phyloP scores from a whole-genome alignment of 2,888 invertebrate species.

The Chymomyza procnemis region DNA sequence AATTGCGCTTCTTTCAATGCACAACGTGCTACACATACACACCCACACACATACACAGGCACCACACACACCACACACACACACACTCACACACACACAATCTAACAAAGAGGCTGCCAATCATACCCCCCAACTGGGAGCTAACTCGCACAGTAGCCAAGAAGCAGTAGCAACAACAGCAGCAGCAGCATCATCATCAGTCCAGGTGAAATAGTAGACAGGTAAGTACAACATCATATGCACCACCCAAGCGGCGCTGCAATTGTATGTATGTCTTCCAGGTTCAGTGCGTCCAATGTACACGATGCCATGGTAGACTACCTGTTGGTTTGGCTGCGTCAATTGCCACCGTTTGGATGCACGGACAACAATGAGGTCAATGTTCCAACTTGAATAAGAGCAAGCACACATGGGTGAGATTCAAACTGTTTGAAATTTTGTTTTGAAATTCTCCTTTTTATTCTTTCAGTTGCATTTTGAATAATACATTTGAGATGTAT shows the following conservation, averaged over 20 bases:
- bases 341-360: too few species aligned
- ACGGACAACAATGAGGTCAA: too few species aligned
- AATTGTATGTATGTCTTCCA: not conserved
- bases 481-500: too few species aligned
- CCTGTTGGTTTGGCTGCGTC: too few species aligned
- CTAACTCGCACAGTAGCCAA: not conserved
- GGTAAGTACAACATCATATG: conserved; percentile 1
- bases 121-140: not conserved
- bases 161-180: not conserved
- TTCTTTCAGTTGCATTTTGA: too few species aligned
- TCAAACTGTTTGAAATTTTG: too few species aligned
- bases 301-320: too few species aligned
- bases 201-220: not conserved
- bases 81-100: not conserved
- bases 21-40: conserved; percentile 1
- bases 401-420: too few species aligned
- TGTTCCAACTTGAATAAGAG: too few species aligned
- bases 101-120: not conserved
- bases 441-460: too few species aligned
- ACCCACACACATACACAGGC: conserved; percentile 1
- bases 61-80: not conserved
- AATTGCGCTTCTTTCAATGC: conserved; percentile 74
- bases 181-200: not conserved
- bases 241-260: not conserved
- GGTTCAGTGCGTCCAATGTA: too few species aligned